phyloP scores from a whole-genome alignment of 2,888 invertebrate species.

The Eucera pruinosa region DNA sequence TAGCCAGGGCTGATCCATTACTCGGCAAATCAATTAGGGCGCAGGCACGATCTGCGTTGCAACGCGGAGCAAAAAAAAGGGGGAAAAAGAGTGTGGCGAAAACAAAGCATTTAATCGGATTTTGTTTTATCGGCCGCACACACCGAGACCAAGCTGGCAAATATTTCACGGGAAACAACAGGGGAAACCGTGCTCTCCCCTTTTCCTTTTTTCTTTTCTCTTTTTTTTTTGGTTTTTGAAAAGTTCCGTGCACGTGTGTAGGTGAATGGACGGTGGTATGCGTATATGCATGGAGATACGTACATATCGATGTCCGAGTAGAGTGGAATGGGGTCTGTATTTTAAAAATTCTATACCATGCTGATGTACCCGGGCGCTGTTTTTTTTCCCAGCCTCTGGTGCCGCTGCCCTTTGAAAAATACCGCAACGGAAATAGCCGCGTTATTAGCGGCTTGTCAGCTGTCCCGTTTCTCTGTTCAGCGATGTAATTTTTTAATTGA shows the following conservation, averaged over 20 bases:
- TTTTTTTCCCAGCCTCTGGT: conserved; percentile 36
- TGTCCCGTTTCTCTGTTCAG: neutral
- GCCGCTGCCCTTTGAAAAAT: conserved; percentile 7
- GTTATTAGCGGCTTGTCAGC: conserved; percentile 43
- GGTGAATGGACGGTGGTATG: too few relatives aligned
- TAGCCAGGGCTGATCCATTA: conserved; percentile 67
- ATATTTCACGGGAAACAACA: conserved; percentile 73
- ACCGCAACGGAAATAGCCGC: conserved; percentile 37
- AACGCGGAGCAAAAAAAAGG: conserved; percentile 37
- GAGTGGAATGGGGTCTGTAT: neutral
- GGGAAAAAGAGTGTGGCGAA: conserved; percentile 65
- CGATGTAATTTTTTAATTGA: conserved; percentile 27
- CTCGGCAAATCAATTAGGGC: conserved; percentile 72
- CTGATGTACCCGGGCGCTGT: neutral
- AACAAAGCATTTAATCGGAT: conserved; percentile 78
- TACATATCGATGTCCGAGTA: conserved; percentile 18
- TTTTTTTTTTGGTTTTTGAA: too few relatives aligned
- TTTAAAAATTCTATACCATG: conserved; percentile 27
- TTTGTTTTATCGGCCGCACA: conserved; percentile 75
- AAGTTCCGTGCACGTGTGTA: neutral
- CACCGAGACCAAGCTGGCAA: conserved; percentile 57
- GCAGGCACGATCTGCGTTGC: conserved; percentile 59
- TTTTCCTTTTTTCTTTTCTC: neutral
- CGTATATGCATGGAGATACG: too few relatives aligned
- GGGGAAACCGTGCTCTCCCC: conserved; percentile 34